These are phyloP conservation scores for Prenolepis imparis DNA, from an alignment of 2,888 invertebrate species.

Conservation along the genomic window DNA sequence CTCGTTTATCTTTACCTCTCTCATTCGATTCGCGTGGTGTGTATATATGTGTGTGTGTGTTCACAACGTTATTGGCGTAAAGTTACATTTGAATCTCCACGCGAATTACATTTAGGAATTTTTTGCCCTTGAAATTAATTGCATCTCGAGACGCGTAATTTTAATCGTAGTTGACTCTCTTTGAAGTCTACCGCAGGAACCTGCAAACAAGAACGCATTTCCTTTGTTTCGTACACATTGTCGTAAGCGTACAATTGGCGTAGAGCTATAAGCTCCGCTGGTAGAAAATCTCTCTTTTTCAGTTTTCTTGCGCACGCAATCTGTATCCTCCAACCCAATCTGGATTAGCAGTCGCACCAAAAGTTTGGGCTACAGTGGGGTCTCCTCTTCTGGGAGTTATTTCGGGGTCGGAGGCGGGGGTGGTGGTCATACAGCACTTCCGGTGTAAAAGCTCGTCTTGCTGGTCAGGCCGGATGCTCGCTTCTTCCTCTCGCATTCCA, in stretches of 20 bases:
- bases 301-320: not conserved
- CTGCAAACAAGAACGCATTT: constrained; percentile 13
- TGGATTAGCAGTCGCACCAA: constrained; percentile 34
- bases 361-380: constrained; percentile 76
- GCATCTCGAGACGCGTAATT: not conserved
- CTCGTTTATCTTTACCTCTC: not conserved
- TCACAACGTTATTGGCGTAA: constrained; percentile 1
- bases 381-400: constrained; percentile 84
- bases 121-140: constrained; percentile 9
- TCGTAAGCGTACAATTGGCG: not conserved
- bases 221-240: not conserved
- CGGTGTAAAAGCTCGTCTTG: constrained; percentile 82
- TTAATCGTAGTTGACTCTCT: not conserved
- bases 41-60: not conserved
- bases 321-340: constrained; percentile 41
- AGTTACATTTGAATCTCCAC: not conserved
- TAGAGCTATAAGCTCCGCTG: constrained; percentile 9
- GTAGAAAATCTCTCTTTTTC: constrained; percentile 1
- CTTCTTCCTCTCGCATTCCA: constrained; percentile 83
- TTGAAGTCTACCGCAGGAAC: not conserved
- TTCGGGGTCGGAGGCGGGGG: constrained; percentile 83
- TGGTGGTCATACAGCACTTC: constrained; percentile 86
- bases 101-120: constrained; percentile 15
- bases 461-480: constrained; percentile 76
- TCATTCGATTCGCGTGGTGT: not conserved